Base-by-base conservation (phyloP, 2,797 vertebrate species). In the Eidolon dupreanum region DNA sequence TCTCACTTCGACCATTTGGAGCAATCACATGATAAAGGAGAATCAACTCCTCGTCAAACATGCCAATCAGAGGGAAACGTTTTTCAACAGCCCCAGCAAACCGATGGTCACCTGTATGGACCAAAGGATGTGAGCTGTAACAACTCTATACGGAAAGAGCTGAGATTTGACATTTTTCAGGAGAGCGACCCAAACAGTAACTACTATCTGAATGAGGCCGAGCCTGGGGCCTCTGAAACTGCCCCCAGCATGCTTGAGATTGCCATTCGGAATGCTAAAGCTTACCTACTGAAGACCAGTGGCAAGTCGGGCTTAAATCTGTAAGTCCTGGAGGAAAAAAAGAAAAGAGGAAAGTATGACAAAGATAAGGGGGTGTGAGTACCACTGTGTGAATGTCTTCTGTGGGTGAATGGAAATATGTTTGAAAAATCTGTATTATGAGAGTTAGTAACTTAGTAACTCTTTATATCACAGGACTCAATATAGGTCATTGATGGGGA, bases 241-340 rank as follows among this genome's bases (percentile, higher is more conserved):
- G 8, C 87, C 1, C 92, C 98, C 31, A 97, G 70, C 51, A 36
- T 16, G 46, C 89, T 98, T 55, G 98, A 98, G 3, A 87, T 98
- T 16, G 95, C 97, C 17, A 12, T 90, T 31, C 92, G 98, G 71
- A 99, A 98, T 26, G 98, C 98, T 19, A 99, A 98, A 93, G 98
- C 98, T 55, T 98, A 97, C 92, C 93, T 99, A 15, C 86, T 98
- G 93, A 97, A 95, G 88, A 98, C 96, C 87, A 98, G 98, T 77
- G 94, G 97, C 81, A 85, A 84, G 49, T 98, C 98, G 3, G 98
- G 98, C 74, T 95, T 98, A 82, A 98, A 97, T 51, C 65, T 97
- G 97, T 98, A 95, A 97, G 97, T 96, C 20, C 96, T 26, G 3
- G 53, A 36, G 33, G 22, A 38, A 11, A 20, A 10, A 53, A 41